phyloP scores from a whole-genome alignment of 2,113 vertebrate genomes.

The Cyphotilapia sp. region DNA sequence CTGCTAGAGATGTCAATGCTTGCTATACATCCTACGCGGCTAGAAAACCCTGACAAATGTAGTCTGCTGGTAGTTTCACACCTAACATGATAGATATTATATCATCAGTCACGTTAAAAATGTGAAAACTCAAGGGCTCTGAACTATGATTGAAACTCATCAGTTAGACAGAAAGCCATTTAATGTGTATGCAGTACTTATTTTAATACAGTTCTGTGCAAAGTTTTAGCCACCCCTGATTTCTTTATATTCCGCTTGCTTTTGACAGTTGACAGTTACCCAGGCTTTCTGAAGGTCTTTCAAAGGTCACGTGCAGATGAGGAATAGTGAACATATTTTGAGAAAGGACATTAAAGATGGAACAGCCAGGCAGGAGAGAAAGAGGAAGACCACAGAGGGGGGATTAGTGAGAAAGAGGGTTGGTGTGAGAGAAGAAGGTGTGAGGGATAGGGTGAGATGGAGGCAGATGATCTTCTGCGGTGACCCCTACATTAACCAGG shows the following conservation, averaged over 20 bases:
- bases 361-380: background rate
- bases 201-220: background rate
- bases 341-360: background rate
- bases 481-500: background rate
- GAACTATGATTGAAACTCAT: background rate
- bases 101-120: background rate
- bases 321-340: background rate
- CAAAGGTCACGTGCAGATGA: background rate
- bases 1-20: conserved; percentile 1
- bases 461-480: background rate
- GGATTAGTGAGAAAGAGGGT: background rate
- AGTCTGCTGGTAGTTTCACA: background rate
- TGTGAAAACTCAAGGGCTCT: background rate
- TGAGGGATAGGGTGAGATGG: background rate
- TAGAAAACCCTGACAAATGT: background rate
- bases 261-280: background rate
- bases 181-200: background rate
- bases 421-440: background rate
- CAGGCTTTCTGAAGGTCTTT: background rate
- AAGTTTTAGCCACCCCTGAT: background rate
- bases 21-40: background rate
- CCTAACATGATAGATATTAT: background rate
- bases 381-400: background rate
- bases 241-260: background rate
- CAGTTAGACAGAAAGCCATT: background rate